Percentiles rank a stretch among this genome's conserved stretches.
These are phyloP conservation scores for Diadophis punctatus DNA, from an alignment of 2,113 vertebrate genomes.

Conservation along the genomic window DNA sequence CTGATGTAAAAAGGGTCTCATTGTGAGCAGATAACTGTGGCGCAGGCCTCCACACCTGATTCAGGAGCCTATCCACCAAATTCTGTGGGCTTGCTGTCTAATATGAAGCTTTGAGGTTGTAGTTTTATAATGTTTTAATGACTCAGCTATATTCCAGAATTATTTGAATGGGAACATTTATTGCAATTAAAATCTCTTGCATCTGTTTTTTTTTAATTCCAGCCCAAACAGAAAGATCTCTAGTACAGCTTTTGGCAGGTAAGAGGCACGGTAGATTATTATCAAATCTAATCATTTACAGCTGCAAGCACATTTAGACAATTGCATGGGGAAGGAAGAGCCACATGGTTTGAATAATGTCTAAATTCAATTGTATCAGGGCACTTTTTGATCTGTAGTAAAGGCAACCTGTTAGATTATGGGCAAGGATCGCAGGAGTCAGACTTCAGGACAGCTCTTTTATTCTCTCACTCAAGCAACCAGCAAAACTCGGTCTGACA, in stretches of 20 bases:
- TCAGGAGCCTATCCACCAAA: background rate
- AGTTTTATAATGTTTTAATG: background rate
- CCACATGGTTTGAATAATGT: background rate
- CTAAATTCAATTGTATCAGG: background rate
- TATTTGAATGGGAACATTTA: background rate
- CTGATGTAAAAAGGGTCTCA: background rate
- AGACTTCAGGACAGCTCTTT: too few species aligned
- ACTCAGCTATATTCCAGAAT: background rate
- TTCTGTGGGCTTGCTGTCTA: background rate
- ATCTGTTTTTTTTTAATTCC: slow-evolving; percentile 33
- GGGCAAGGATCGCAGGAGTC: too few species aligned
- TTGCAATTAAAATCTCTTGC: slow-evolving; percentile 22
- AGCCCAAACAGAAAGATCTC: slow-evolving; percentile 96
- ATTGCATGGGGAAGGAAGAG: background rate
- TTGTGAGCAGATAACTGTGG: background rate
- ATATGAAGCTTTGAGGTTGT: background rate
- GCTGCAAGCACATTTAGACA: background rate
- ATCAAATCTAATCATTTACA: background rate
- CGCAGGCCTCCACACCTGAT: background rate
- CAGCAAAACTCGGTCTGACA: too few species aligned
- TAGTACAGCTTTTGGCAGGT: slow-evolving; percentile 96
- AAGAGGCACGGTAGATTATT: slow-evolving; percentile 45
- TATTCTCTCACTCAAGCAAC: too few species aligned
- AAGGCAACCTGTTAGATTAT: background rate
- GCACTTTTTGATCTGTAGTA: background rate